Evolutionary conservation across 2,113 vertebrate species (phyloP), one percentile per base, ranked within the genome.

Genomic region (Alethe diademata): DNA sequence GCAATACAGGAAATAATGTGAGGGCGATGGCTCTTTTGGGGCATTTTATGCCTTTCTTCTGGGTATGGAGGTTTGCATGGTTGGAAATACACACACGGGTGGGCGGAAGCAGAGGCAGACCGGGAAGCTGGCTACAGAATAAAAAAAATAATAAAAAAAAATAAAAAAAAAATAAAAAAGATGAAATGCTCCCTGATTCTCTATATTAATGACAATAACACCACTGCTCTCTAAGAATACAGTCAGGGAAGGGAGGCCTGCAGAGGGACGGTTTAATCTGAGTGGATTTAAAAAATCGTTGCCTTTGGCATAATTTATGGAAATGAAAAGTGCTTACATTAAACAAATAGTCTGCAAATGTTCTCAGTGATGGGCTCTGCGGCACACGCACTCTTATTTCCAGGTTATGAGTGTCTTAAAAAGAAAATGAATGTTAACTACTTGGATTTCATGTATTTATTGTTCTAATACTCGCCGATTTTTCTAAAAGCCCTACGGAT

Each of bases 291-390:
- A 88, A 96, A 97, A 97, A 86, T 84, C 95, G 86, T 96, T 97
- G 96, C 95, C 90, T 82, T 87, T 92, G 96, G 96, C 93, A 95
- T 97, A 96, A 95, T 98, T 96, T 97, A 97, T 97, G 96, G 97
- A 97, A 97, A 98, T 94, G 90, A 83, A 94, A 97, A 97, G 91
- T 89, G 95, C 88, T 96, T 95, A 92, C 80, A 86, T 93, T 94
- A 97, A 97, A 96, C 88, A 92, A 92, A 92, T 73, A 90, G 66
- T 71, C 89, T 62, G 71, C 54, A 95, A 95, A 93, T 56, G 89
- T 95, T 88, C 93, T 86, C 92, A 65, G 76, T 5, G 91, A 78
- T 85, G 90, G 76, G 56, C 42, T 87, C 73, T 35, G 67, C 51
- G 14, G 57, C 79, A 66, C 85, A 83, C 9, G 25, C 78, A 26